phyloP scores from a whole-genome alignment of 2,888 invertebrate genomes.

The Aspidiotus destructor region DNA sequence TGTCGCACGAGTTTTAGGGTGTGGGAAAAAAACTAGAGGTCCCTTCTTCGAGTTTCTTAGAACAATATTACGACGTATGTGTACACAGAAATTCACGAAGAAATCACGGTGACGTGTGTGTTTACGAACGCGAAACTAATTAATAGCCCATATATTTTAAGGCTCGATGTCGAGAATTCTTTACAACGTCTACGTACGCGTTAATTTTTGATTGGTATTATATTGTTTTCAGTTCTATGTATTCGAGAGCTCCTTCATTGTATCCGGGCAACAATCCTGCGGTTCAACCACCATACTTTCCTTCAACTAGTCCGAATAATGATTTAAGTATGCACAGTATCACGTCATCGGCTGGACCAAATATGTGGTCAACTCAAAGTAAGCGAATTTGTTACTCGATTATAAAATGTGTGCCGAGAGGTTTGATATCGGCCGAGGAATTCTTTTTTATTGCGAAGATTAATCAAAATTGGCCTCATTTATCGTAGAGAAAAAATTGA shows the following conservation, averaged over 20 bases:
- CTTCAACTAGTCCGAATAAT: slow-evolving; percentile 22
- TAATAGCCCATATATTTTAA: no score
- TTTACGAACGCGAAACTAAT: no score
- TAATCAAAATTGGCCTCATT: not conserved
- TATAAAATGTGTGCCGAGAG: no score
- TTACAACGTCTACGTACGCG: no score
- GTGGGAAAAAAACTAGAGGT: no score
- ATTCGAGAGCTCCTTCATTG: slow-evolving; percentile 9
- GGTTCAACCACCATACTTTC: slow-evolving; percentile 11
- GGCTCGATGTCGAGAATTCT: no score
- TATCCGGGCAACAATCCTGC: not conserved
- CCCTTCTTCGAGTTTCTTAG: no score
- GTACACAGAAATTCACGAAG: no score
- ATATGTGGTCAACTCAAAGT: slow-evolving; percentile 28
- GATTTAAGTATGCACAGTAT: slow-evolving; percentile 11
- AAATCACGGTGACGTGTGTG: no score
- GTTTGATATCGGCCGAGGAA: not conserved
- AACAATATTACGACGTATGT: no score
- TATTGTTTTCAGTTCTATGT: slow-evolving; percentile 26
- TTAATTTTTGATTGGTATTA: no score
- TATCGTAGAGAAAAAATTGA: not conserved
- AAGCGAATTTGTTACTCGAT: not conserved
- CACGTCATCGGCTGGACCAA: not conserved
- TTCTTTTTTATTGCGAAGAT: not conserved
- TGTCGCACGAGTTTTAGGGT: no score